A percentile compares a stretch with the other conserved stretches of the same genome.
phyloP scores from a whole-genome alignment of 2,888 invertebrate species.

The Meghimatium bilineatum region DNA sequence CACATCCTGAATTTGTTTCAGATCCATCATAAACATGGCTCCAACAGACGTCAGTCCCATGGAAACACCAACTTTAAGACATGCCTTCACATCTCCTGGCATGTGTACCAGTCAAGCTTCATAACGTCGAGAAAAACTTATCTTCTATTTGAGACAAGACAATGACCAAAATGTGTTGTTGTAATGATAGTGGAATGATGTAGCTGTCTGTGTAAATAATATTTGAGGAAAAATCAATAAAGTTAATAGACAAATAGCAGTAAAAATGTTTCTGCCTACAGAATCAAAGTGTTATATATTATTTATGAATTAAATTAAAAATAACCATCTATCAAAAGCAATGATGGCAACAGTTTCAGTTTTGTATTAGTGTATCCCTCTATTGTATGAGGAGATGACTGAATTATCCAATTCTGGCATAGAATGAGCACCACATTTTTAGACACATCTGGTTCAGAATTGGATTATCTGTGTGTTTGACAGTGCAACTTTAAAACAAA shows the following conservation, averaged over 20 bases:
- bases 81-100: slow-evolving; percentile 38
- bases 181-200: neutral
- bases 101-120: slow-evolving; percentile 44
- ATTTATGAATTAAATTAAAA: no score
- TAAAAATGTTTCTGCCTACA: neutral
- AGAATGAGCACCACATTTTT: no score
- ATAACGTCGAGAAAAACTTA: neutral
- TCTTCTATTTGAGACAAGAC: neutral
- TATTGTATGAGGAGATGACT: no score
- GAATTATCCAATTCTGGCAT: no score
- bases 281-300: no score
- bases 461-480: no score
- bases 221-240: neutral
- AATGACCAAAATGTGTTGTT: neutral
- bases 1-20: slow-evolving; percentile 11
- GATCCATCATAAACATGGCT: slow-evolving; percentile 49
- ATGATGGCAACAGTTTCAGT: no score
- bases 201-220: neutral
- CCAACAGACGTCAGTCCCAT: slow-evolving; percentile 22
- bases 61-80: slow-evolving; percentile 7
- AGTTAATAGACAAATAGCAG: neutral
- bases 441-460: no score
- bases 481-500: no score
- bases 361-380: no score
- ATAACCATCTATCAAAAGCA: no score